Evolutionary conservation across 2,797 vertebrate species (phyloP), one percentile per base, ranked within the genome.

Genomic region (Danionella dracula): DNA sequence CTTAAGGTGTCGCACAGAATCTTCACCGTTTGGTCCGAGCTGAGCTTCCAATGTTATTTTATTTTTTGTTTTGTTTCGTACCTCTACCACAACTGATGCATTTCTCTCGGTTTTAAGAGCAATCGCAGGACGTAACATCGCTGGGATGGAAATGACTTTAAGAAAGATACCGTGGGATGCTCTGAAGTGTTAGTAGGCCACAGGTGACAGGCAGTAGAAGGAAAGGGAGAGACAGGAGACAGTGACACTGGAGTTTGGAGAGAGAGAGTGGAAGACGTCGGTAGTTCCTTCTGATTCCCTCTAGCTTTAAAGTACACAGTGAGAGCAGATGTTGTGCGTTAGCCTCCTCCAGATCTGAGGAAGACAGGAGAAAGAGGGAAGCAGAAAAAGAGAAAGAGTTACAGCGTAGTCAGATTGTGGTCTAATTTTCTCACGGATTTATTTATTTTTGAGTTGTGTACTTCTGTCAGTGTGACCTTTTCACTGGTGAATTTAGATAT

Each of bases 261-360:
- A 73, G 71, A n/a, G n/a, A 11, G 78, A 82, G 58, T 78, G 85
- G 84, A 89, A 89, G 87, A 89, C 82, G 55, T 85, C 50, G 42
- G 58, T 56, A 66, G 75, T 79, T 56, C 41, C 59, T 64, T 58
- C 60, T 68, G 42, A 77, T 79, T 71, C 73, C 73, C 72, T 81
- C 75, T 68, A 79, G 82, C 66, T 44, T 31, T 75, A 81, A 68
- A 74, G 76, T 75, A 79, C 70, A 81, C 76, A 81, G 82, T 71
- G 74, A 75, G 68, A 77, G 77, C 70, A 45, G 58, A 78, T 53
- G 70, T 23, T 19, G 59, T 10, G 35, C 57, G 31, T 88, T 89
- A 96, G 75, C 88, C 86, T 74, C 94, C 92, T 77, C 92, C 89
- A 58, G 92, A 94, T 89, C 94, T 96, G 87, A 80, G 72, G 71